Evolutionary conservation across 2,113 vertebrate genomes (phyloP), one percentile per base, ranked within the genome.

Genomic region (Melanerpes aurifrons): DNA sequence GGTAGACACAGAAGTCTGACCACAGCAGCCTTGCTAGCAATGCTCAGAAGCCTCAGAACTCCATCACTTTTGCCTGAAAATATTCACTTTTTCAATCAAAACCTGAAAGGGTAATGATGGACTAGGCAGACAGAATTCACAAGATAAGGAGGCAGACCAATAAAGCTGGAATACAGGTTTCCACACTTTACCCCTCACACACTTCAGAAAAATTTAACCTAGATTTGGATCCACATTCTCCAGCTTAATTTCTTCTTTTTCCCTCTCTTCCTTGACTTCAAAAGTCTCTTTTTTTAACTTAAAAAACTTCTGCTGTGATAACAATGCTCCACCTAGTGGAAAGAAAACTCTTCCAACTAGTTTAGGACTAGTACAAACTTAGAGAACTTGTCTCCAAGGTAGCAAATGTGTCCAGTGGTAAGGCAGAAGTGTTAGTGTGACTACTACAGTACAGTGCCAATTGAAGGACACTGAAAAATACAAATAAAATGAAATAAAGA

Each of bases 301-400:
- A 19, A 83, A 93, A 92, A 69, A 73, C 28, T 9, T 79, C 78
- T 95, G 85, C 31, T 75, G 45, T 8, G 87, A 94, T 95, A 86
- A 45, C 54, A 91, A 87, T 91, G 94, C 96, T 94, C 94, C 96
- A 96, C 93, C 96, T 96, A 96, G 96, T 96, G 95, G 94, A 94
- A 83, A 61, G 35, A 54, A 57, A 87, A 72, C 19, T 40, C 1
- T 64, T 91, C 0, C 0, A 83, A 50, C 25, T 57, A 13, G 8
- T 76, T 3, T 54, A 61, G 63, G 8, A 40, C 25, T 40, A 64
- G 6, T 7, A 59, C 4, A 57, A 70, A 69, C 16, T 66, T 3
- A 0, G 29, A 76, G 47, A 90, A 32, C 31, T 75, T 2, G 0
- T 70, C 26, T 82, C 26, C 28, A 29, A 89, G 66, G 16, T 8